These are phyloP conservation scores for human (Homo sapiens) DNA, from an alignment of 2,113 vertebrate species.

Conservation along the genomic window GRCh38 chr22:38925001-38925500, in stretches of 20 bases:
- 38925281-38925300: background rate
- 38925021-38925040: background rate
- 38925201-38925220: background rate
- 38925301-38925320: background rate
- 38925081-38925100: background rate
- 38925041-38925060: background rate
- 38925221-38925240: background rate
- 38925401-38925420: background rate
- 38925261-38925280: background rate
- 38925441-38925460: background rate
- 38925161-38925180: background rate
- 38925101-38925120: background rate
- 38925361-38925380: background rate
- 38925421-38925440: background rate
- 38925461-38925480: background rate
- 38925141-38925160: background rate
- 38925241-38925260: background rate
- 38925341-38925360: background rate
- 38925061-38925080: background rate
- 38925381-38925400: background rate
- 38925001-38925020: background rate
- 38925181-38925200: background rate
- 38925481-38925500: background rate
- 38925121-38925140: background rate
- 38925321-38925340: background rate